Base-by-base conservation (phyloP, 2,113 vertebrate species). In the Ploceus nigricollis region DNA sequence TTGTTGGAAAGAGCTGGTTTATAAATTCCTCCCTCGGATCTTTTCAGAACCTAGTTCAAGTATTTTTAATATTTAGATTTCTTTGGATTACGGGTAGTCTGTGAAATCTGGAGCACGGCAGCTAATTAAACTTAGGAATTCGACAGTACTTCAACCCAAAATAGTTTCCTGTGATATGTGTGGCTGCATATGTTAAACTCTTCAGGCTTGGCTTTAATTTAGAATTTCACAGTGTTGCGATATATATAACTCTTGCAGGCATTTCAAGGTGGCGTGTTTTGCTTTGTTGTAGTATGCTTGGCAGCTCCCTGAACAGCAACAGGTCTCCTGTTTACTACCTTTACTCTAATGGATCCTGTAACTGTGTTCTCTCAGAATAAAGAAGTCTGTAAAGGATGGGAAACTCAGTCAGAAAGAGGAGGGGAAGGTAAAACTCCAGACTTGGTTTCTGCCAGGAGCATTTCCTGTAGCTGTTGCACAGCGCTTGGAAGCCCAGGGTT, bases 141-240 rank as follows among this genome's bases (percentile, higher is more conserved):
- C 19, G 10, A 10, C 78, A 82, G 70, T 88, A 45, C 54, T 80
- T 77, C 78, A 77, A n/a, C 57, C 54, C 82, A 93, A 83, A 92
- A 73, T 83, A 76, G 44, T 87, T 90, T 65, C 35, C 50, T 85
- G 54, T 82, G 87, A 31, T 91, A 45, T 25, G 16, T 87, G 47
- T 82, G 45, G 61, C 89, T 93, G 23, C 83, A 4, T 33, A 61
- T 91, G 78, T 89, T 73, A 69, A 82, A 90, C 2, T 7, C 70
- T 73, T 93, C 79, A 88, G 78, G 35, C 89, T 83, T 77, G 6
- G 9, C 56, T 83, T 92, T 86, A 86, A 83, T 93, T 96, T 95
- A 61, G 78, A 21, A 66, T 90, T 95, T 80, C 58, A 15, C 39
- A 70, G 44, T 47, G 35, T 54, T 58, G 66, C 56, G 31, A 19